A percentile compares a stretch with the other conserved stretches of the same genome.
phyloP scores from a whole-genome alignment of 1,140 invertebrate species.

The Artemia franciscana region DNA sequence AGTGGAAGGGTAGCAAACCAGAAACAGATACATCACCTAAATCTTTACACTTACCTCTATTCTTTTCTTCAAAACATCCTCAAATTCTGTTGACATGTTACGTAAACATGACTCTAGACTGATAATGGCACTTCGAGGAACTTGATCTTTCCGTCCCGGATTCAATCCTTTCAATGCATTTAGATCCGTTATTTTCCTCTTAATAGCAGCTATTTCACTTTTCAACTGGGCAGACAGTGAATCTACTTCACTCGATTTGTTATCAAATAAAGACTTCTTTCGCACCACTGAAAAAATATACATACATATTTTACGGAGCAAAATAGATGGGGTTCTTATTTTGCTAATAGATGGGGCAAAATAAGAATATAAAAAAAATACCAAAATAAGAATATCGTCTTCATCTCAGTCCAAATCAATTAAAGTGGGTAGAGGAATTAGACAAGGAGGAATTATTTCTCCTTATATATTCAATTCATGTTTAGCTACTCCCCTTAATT shows the following conservation, averaged over 20 bases:
- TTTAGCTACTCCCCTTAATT: too few species aligned
- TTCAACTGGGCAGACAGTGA: constrained; percentile 95
- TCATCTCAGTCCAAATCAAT: too few species aligned
- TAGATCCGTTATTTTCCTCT: constrained; percentile 74
- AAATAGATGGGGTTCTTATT: too few species aligned
- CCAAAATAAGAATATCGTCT: too few species aligned
- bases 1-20: too few species aligned
- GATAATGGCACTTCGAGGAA: constrained; percentile 50
- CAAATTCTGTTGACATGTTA: constrained; percentile 88
- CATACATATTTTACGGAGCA: too few species aligned
- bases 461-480: too few species aligned
- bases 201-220: constrained; percentile 77
- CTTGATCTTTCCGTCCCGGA: constrained; percentile 22
- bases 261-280: constrained; percentile 89
- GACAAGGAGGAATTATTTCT: too few species aligned
- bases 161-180: constrained; percentile 72
- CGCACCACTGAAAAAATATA: constrained; percentile 60
- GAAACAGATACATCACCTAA: too few species aligned
- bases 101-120: constrained; percentile 84
- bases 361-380: too few species aligned
- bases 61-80: constrained; percentile 69
- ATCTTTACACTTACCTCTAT: constrained; percentile 44
- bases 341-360: too few species aligned
- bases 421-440: too few species aligned
- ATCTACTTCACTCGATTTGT: constrained; percentile 82